phyloP scores from a whole-genome alignment of 2,113 vertebrate genomes.

The Tachycineta bicolor region DNA sequence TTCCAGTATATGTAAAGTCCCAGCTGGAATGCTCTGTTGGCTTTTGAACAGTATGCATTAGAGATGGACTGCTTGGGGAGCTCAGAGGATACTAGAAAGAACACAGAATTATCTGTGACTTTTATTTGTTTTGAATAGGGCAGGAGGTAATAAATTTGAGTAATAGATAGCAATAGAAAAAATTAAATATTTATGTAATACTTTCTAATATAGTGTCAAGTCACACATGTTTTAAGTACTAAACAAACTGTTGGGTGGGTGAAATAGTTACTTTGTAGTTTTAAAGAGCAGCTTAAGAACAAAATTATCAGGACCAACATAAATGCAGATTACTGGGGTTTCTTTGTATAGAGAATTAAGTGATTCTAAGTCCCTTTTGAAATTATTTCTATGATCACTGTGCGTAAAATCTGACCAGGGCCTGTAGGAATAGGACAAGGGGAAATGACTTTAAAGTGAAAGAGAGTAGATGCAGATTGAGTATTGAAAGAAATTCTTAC shows the following conservation, averaged over 20 bases:
- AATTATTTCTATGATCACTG: not conserved
- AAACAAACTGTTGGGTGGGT: not conserved
- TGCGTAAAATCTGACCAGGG: not conserved
- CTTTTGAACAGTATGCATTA: not conserved
- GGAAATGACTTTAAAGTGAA: not conserved
- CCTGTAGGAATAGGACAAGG: not conserved
- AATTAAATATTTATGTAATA: not conserved
- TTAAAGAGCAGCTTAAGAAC: not conserved
- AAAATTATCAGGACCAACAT: not conserved
- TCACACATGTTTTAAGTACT: not conserved
- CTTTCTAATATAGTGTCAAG: not conserved
- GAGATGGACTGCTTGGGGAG: not conserved
- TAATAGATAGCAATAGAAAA: not conserved
- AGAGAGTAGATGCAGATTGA: not conserved
- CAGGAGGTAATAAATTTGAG: not conserved
- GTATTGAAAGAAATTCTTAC: not conserved
- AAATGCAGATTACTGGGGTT: not conserved
- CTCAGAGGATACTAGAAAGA: not conserved
- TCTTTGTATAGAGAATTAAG: not conserved
- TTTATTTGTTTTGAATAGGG: not conserved
- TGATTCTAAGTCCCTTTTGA: not conserved
- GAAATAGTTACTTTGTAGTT: not conserved
- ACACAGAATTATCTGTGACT: not conserved
- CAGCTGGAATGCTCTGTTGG: not conserved
- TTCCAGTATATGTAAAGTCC: not conserved